phyloP scores from a whole-genome alignment of 2,888 invertebrate genomes.

The Zhuqinia jingwanae region DNA sequence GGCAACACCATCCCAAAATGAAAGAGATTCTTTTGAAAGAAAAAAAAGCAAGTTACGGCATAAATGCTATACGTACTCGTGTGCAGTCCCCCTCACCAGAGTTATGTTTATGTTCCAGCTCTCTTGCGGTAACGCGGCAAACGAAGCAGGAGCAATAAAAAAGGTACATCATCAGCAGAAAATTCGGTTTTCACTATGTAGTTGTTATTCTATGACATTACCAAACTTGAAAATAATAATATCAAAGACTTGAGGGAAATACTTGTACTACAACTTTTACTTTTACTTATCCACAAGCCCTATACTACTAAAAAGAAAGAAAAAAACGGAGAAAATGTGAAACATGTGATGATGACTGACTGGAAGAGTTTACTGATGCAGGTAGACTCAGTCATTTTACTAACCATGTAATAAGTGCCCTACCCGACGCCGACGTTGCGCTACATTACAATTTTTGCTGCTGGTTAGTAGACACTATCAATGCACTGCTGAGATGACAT shows the following conservation, averaged over 20 bases:
- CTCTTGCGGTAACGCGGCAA: neutral
- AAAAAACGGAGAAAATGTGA: conserved; percentile 1
- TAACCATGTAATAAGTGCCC: neutral
- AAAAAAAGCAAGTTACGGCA: too few relatives aligned
- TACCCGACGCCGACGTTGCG: neutral
- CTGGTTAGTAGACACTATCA: neutral
- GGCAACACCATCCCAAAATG: neutral
- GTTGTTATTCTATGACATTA: neutral
- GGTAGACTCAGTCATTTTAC: neutral
- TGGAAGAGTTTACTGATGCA: conserved; percentile 16
- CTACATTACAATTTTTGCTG: neutral
- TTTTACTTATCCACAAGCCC: neutral
- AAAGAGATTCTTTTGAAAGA: neutral
- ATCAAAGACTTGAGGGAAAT: neutral
- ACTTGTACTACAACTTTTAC: too few relatives aligned
- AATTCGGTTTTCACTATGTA: too few relatives aligned
- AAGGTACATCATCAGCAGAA: neutral
- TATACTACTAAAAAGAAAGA: neutral
- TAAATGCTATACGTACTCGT: too few relatives aligned
- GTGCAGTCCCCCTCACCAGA: too few relatives aligned
- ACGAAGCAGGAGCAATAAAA: neutral
- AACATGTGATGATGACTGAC: conserved; percentile 5
- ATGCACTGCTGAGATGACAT: neutral
- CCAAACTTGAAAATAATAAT: neutral
- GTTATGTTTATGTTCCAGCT: too few relatives aligned